phyloP scores from a whole-genome alignment of 2,888 invertebrate species.

The Diarsia mendica region DNA sequence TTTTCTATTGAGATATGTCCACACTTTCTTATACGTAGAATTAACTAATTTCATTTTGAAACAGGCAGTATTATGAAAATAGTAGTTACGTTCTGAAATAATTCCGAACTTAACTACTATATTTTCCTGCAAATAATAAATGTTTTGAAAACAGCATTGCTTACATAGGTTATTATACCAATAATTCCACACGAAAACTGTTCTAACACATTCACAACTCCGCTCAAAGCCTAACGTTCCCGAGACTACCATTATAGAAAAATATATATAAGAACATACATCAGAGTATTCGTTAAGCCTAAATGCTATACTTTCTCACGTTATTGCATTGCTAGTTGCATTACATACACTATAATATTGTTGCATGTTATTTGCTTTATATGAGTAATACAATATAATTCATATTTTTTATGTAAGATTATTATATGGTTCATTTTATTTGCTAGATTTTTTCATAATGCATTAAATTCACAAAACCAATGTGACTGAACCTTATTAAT shows the following conservation, averaged over 20 bases:
- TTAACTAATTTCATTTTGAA: conserved; percentile 35
- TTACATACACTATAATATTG: conserved; percentile 67
- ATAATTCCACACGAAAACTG: conserved; percentile 34
- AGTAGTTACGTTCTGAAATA: no score
- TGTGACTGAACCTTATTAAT: conserved; percentile 29
- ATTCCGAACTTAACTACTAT: conserved; percentile 15
- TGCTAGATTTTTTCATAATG: conserved; percentile 14
- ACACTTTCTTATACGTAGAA: conserved; percentile 43
- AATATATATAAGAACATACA: conserved; percentile 62
- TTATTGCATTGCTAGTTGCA: conserved; percentile 76
- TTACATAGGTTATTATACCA: conserved; percentile 33
- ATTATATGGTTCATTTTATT: conserved; percentile 27
- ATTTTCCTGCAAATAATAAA: conserved; percentile 33
- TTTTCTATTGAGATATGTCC: conserved; percentile 60
- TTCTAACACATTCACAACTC: conserved; percentile 53
- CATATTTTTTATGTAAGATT: conserved; percentile 14
- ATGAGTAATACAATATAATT: conserved; percentile 36
- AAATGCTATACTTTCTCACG: conserved; percentile 58
- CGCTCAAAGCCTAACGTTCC: conserved; percentile 58
- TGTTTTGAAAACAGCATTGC: conserved; percentile 49
- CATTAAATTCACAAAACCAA: conserved; percentile 18
- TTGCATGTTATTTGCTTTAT: conserved; percentile 39
- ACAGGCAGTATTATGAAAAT: no score
- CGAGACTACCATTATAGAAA: conserved; percentile 63
- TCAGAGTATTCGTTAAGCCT: conserved; percentile 63